These are phyloP conservation scores for Scomber colias DNA, from an alignment of 2,113 vertebrate genomes.

Conservation along the genomic window DNA sequence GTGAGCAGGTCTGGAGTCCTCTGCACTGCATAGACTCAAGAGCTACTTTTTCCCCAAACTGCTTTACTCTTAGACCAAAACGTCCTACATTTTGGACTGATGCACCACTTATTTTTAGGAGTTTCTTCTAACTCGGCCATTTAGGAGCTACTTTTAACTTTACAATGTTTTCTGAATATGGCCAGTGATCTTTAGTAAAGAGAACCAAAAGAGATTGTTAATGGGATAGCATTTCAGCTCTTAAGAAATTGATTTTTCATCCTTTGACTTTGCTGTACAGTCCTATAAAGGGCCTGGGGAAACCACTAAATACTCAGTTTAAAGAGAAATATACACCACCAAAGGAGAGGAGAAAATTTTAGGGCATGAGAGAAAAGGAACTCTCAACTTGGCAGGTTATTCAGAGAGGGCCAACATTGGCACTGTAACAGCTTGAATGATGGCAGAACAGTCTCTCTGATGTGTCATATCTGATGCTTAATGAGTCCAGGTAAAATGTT, in stretches of 20 bases:
- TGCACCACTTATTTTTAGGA: no score
- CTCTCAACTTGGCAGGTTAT: conserved; percentile 37
- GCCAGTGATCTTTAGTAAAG: conserved; percentile 15
- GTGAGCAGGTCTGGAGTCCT: no score
- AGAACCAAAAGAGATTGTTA: not conserved
- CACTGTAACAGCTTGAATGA: conserved; percentile 21
- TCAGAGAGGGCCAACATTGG: conserved; percentile 48
- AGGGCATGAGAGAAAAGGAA: conserved; percentile 18
- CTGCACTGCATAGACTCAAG: no score
- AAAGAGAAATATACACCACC: conserved; percentile 2
- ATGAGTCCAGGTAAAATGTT: conserved; percentile 65
- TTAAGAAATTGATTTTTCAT: conserved; percentile 12
- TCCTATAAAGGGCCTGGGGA: not conserved
- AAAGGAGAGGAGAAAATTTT: conserved; percentile 6
- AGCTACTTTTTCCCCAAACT: no score
- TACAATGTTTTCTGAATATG: no score
- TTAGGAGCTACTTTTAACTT: no score
- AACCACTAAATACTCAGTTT: conserved; percentile 21
- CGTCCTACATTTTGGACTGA: no score
- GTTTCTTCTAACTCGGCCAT: no score
- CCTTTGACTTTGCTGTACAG: not conserved
- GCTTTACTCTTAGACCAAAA: no score
- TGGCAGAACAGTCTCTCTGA: conserved; percentile 38
- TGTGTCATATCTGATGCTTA: conserved; percentile 59
- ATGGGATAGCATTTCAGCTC: conserved; percentile 17